phyloP scores from a whole-genome alignment of 2,888 invertebrate genomes.

The Mesoligia furuncula region DNA sequence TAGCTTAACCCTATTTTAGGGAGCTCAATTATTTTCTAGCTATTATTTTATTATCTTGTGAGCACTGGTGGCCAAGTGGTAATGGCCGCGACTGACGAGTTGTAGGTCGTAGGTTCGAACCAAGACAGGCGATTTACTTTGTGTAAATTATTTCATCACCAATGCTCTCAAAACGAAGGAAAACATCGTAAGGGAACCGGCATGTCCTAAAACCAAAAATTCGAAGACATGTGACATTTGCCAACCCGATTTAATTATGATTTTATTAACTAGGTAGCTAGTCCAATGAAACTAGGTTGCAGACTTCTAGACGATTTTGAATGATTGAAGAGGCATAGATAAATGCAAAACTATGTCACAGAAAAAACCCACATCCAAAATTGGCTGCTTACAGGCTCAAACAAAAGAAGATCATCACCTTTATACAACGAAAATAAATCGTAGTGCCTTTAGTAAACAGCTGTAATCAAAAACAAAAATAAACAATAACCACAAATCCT shows the following conservation, averaged over 20 bases:
- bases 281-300: neutral
- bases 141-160: too few species aligned
- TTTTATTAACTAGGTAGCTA: neutral
- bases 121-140: too few species aligned
- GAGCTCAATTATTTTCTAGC: too few species aligned
- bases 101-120: too few species aligned
- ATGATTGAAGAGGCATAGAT: neutral
- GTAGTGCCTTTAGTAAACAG: neutral
- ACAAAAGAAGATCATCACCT: neutral
- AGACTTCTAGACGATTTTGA: neutral
- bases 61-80: too few species aligned
- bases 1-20: too few species aligned
- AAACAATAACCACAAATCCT: conserved; percentile 32
- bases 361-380: neutral
- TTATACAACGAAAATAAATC: neutral
- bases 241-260: too few species aligned
- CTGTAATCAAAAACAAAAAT: conserved; percentile 31
- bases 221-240: too few species aligned
- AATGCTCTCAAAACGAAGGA: too few species aligned
- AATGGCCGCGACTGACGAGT: too few species aligned
- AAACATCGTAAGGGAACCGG: too few species aligned
- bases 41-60: neutral
- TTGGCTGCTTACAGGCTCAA: neutral
- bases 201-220: too few species aligned
- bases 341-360: neutral